Percentiles rank a stretch among this genome's conserved stretches.
phyloP scores from a whole-genome alignment of 2,113 vertebrate genomes.

The Catharus bicknelli region DNA sequence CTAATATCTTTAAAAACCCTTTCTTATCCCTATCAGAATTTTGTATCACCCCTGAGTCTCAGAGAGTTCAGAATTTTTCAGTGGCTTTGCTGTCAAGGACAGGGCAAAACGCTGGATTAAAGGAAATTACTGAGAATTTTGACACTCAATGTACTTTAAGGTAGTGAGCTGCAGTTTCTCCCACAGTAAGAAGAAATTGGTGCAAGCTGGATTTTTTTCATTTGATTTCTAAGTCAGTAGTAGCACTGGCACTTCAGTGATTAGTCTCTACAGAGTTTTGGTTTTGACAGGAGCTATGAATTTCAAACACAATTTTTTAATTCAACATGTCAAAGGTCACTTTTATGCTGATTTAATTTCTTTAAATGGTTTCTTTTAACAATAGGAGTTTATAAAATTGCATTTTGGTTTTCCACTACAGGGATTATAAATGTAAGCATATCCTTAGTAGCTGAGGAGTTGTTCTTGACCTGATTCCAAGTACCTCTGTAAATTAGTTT shows the following conservation, averaged over 20 bases:
- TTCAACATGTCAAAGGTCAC: background rate
- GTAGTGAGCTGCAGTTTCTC: background rate
- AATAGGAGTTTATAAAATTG: constrained; percentile 1
- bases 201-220: background rate
- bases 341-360: background rate
- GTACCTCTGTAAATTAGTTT: constrained; percentile 41
- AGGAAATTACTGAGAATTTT: background rate
- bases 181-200: background rate
- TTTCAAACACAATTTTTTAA: background rate
- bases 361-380: constrained; percentile 25
- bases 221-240: background rate
- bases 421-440: constrained; percentile 37
- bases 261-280: background rate
- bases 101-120: background rate
- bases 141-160: background rate
- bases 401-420: background rate
- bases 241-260: background rate
- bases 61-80: background rate
- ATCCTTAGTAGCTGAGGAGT: constrained; percentile 7
- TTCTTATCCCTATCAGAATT: background rate
- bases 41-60: background rate
- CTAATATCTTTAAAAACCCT: background rate
- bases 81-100: background rate
- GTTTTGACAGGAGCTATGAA: background rate
- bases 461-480: constrained; percentile 58